Evolutionary conservation across 2,797 vertebrate species (phyloP), one percentile per base, ranked within the genome.

Genomic region (Denticeps clupeoides): DNA sequence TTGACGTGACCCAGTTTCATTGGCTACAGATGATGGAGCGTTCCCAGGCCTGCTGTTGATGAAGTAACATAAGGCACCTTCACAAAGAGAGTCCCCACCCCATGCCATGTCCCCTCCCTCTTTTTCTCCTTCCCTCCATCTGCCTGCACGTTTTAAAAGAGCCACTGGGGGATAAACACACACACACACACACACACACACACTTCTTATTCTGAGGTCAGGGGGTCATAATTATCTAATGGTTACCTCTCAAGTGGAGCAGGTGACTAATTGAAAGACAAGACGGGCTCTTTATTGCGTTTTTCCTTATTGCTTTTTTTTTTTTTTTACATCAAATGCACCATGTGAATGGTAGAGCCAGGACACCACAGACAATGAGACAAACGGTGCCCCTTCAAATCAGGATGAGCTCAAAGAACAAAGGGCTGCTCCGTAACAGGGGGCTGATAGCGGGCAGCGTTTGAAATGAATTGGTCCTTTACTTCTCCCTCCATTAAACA

Each of bases 221-320:
- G 63, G 21, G 53, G 60, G 51, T 62, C 56, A 59, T 37, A 57
- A 69, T 64, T 58, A 64, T 65, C 67, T 60, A 56, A 71, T 57
- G 47, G 37, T 54, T 52, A 47, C 40, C 27, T 38, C 24, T 33
- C 37, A 31, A 28, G 11, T 35, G 32, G 41, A 49, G 48, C 56
- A 49, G 28, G 28, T 16, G 27, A 44, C 21, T 42, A 32, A 47
- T 41, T 51, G 41, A 47, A 51, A 53, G 12, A 51, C 10, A 45
- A 45, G 45, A 27, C 50, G 29, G 33, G 43, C 48, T 49, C 41
- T 53, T 48, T 48, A 53, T 23, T 15, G 18, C n/a, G 21, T 38
- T 32, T n/a, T 25, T 28, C 27, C 1, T 7, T 3, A 8, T 19
- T 7, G 15, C 12, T 7, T 37, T 4, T n/a, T 44, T 45, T 28